Conservation (phyloP, 1,140 invertebrate species). For the Orchestia grillus region DNA sequence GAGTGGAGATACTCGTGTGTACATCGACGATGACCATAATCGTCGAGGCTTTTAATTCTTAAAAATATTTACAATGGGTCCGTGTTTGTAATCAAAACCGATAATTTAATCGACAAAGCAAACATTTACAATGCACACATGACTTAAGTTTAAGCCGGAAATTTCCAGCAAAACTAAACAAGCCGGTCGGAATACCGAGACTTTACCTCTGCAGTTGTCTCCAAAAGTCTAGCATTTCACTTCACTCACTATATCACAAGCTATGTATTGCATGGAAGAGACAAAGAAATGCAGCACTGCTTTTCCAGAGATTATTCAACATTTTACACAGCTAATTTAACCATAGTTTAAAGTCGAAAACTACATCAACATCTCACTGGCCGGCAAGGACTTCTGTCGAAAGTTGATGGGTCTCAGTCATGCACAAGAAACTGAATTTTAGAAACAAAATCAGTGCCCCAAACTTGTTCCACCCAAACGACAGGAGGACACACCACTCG, state of each 20-base stretch:
- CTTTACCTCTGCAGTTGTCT: neutral
- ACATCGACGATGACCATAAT: no score
- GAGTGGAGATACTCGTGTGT: neutral
- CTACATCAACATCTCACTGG: neutral
- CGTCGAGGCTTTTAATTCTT: neutral
- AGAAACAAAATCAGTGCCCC: neutral
- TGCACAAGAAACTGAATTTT: neutral
- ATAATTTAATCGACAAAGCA: neutral
- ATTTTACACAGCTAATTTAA: neutral
- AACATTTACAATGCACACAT: neutral
- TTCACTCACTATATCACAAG: neutral
- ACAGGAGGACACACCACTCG: neutral
- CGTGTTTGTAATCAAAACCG: neutral
- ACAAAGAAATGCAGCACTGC: neutral
- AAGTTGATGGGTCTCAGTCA: neutral
- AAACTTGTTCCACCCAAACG: neutral
- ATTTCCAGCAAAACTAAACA: neutral
- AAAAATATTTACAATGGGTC: neutral
- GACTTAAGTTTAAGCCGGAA: no score
- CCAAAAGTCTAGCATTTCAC: neutral
- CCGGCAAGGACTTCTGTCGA: neutral
- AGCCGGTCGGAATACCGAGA: neutral
- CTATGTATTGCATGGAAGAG: neutral
- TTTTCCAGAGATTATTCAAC: neutral
- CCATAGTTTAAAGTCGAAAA: neutral